Evolutionary conservation across 2,113 vertebrate genomes (phyloP).

Genomic region (Zapornia atra): DNA sequence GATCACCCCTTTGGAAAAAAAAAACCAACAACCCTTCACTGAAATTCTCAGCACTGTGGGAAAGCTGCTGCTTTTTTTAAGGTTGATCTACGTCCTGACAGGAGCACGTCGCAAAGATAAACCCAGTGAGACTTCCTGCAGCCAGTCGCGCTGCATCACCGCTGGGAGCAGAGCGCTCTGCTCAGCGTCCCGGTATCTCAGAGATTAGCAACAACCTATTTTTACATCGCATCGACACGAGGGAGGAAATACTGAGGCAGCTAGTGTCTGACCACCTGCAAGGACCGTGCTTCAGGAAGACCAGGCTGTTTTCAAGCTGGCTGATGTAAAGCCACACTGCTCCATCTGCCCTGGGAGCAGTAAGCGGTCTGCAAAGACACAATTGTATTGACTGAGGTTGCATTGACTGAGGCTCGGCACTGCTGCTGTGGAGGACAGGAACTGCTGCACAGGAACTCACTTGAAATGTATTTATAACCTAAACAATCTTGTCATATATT

Average conservation of each 20-base stretch:
- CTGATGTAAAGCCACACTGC: background rate
- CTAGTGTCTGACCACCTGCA: background rate
- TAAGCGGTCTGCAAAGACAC: background rate
- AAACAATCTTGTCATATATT: background rate
- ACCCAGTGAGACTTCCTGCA: background rate
- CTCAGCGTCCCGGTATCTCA: constrained; percentile 1
- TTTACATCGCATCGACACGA: constrained; percentile 25
- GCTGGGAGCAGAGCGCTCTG: background rate
- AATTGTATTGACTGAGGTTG: background rate
- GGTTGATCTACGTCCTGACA: background rate
- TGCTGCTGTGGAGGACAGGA: background rate
- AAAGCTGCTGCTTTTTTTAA: background rate
- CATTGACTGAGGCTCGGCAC: background rate
- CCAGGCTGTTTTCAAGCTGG: background rate
- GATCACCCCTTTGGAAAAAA: background rate
- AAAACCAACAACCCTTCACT: background rate
- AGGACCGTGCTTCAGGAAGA: background rate
- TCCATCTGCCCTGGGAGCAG: background rate
- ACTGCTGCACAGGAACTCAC: background rate
- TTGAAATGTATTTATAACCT: background rate
- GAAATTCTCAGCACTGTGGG: background rate
- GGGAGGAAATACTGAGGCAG: constrained; percentile 26
- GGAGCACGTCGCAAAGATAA: background rate
- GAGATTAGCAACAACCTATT: constrained; percentile 67
- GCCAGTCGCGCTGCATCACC: background rate